These are phyloP conservation scores for Chrysomallon squamiferum DNA, from an alignment of 1,140 invertebrate genomes.

Conservation along the genomic window DNA sequence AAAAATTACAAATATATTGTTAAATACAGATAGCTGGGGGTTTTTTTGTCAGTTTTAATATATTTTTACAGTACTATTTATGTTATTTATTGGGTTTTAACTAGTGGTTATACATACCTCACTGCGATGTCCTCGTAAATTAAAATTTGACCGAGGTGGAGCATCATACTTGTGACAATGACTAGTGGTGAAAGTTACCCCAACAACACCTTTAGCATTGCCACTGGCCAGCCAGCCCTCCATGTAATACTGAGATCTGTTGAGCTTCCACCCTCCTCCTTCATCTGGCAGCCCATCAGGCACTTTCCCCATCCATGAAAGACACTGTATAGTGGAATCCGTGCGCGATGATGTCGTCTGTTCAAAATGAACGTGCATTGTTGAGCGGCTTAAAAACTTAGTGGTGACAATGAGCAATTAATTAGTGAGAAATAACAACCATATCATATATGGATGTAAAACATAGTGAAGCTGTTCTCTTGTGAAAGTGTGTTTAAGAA, in stretches of 20 bases:
- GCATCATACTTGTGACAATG: constrained; percentile 69
- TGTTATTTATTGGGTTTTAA: too few relatives aligned
- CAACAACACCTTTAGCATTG: constrained; percentile 91
- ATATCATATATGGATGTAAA: constrained; percentile 1
- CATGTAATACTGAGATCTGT: constrained; percentile 94
- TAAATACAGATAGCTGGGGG: too few relatives aligned
- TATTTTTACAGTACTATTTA: too few relatives aligned
- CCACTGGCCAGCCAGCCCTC: constrained; percentile 98
- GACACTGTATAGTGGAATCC: constrained; percentile 91
- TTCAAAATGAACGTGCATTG: constrained; percentile 78
- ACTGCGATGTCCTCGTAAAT: constrained; percentile 93
- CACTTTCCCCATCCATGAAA: constrained; percentile 98
- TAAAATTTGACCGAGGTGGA: constrained; percentile 89
- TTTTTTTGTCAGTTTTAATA: too few relatives aligned
- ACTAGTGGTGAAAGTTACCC: constrained; percentile 94
- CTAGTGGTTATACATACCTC: constrained; percentile 82
- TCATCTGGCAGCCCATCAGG: constrained; percentile 81
- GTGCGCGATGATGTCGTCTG: constrained; percentile 89
- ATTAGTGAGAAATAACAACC: constrained; percentile 1
- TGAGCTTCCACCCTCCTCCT: constrained; percentile 76
- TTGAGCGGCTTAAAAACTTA: constrained; percentile 1
- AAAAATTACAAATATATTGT: too few relatives aligned
- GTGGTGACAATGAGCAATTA: not conserved
- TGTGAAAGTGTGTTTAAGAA: constrained; percentile 12
- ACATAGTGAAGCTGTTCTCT: constrained; percentile 9